Base-by-base conservation (phyloP, 2,888 invertebrate species). In the Gortyna flavago region DNA sequence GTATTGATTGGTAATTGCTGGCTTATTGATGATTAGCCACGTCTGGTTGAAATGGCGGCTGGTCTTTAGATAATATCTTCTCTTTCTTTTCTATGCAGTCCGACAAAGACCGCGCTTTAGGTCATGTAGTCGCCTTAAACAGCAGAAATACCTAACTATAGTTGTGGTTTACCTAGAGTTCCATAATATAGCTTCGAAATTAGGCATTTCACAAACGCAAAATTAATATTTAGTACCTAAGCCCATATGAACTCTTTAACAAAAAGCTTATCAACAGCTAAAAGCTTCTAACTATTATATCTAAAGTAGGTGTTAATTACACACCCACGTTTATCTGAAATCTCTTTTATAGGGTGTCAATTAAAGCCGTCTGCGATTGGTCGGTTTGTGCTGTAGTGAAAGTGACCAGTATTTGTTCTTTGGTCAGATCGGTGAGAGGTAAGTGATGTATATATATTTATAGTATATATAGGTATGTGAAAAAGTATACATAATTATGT, bases 281-380 rank as follows among this genome's bases (percentile, higher is more conserved):
- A 75, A 59, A 59, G 29, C 11, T 11, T 66, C 35, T 25, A 59
- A 7, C n/a, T 57, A 57, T 6, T 9, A 54, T 51, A 25, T 2
- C 25, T 54, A 59, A 59, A 75, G 51, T 70, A 70, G 16, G 59
- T 83, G 79, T 79, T 84, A 75, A 84, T 81, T 69, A 77, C 35
- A 51, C 72, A 66, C 74, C 18, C 65, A 66, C 59, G 72, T 68
- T 32, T 81, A 79, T 81, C 76, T 80, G 9, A 59, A 66, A 72
- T 87, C 79, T 79, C 41, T 9, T 57, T 66, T 70, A 86, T 86
- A 80, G 77, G 77, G 75, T 82, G 77, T 77, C 84, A 86, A 87
- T 87, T 80, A 84, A 64, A 79, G n/a, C 32, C 21, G 69, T 35
- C 75, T 73, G 18, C 64, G 44, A 79, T 80, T 84, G 80, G 75